A percentile compares a stretch with the other conserved stretches of the same genome.
phyloP scores from a whole-genome alignment of 1,140 invertebrate species.

The Drosophila paulistorum region DNA sequence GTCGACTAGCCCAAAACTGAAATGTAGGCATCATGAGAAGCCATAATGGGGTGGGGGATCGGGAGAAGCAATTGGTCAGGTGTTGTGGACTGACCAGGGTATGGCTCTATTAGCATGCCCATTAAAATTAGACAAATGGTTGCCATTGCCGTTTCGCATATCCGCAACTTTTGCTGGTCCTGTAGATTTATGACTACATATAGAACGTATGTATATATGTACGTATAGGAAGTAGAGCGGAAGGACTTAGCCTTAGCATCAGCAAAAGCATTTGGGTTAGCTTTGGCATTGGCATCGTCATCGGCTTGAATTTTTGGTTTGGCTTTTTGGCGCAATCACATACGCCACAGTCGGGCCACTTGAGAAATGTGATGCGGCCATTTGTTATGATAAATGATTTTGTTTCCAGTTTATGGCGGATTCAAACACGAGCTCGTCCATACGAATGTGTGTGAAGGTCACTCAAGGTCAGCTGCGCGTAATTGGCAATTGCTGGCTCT shows the following conservation, averaged over 20 bases:
- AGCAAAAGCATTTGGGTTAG: neutral
- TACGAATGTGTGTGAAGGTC: conserved; percentile 58
- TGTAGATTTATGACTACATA: conserved; percentile 66
- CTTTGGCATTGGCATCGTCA: conserved; percentile 2
- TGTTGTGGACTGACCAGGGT: conserved; percentile 61
- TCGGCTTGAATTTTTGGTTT: conserved; percentile 23
- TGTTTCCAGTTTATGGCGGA: conserved; percentile 47
- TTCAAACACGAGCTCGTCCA: conserved; percentile 40
- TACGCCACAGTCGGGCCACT: conserved; percentile 63
- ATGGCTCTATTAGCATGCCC: conserved; percentile 80
- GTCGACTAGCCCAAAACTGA: conserved; percentile 39
- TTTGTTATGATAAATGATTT: conserved; percentile 81
- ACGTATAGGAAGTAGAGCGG: neutral
- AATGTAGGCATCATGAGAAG: neutral
- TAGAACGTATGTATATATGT: neutral
- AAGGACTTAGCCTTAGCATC: conserved; percentile 6
- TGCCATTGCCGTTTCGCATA: conserved; percentile 71
- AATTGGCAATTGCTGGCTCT: conserved; percentile 34
- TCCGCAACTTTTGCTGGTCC: conserved; percentile 62
- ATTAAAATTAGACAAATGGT: conserved; percentile 82
- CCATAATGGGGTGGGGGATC: neutral
- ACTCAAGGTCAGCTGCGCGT: conserved; percentile 50
- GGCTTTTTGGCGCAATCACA: conserved; percentile 65
- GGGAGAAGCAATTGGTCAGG: conserved; percentile 38
- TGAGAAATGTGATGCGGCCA: conserved; percentile 58